Percentiles rank a stretch among this genome's conserved stretches.
phyloP scores from a whole-genome alignment of 2,888 invertebrate species.

The Troides helena region DNA sequence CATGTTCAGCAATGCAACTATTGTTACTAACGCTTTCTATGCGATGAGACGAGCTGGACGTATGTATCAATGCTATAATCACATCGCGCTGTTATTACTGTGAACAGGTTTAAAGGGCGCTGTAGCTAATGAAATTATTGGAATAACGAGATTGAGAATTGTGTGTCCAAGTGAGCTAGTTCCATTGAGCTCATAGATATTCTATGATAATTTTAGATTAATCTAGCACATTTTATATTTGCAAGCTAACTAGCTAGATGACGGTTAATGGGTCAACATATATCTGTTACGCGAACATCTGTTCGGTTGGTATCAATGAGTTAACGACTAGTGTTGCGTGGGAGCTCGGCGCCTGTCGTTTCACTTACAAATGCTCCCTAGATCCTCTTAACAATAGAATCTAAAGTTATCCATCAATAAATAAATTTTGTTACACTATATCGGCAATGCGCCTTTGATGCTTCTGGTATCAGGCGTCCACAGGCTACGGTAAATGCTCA shows the following conservation, averaged over 20 bases:
- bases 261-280: slow-evolving; percentile 56
- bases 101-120: no score
- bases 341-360: slow-evolving; percentile 45
- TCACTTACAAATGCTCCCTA: slow-evolving; percentile 48
- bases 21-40: no score
- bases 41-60: no score
- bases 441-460: neutral
- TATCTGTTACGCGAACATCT: slow-evolving; percentile 47
- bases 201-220: slow-evolving; percentile 6
- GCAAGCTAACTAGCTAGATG: slow-evolving; percentile 39
- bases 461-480: no score
- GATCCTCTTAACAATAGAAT: slow-evolving; percentile 13
- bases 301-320: slow-evolving; percentile 41
- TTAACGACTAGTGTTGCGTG: slow-evolving; percentile 40
- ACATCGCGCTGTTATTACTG: no score
- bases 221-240: slow-evolving; percentile 31
- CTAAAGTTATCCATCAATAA: neutral
- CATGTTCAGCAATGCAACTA: no score
- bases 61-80: no score
- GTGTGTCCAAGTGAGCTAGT: no score
- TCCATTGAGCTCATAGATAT: no score
- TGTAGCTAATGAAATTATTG: no score
- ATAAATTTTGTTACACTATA: neutral
- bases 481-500: no score
- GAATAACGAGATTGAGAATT: no score